Percentiles rank a stretch among this genome's conserved stretches.
phyloP scores from a whole-genome alignment of 2,797 vertebrate species.

The Lycodopsis pacificus region DNA sequence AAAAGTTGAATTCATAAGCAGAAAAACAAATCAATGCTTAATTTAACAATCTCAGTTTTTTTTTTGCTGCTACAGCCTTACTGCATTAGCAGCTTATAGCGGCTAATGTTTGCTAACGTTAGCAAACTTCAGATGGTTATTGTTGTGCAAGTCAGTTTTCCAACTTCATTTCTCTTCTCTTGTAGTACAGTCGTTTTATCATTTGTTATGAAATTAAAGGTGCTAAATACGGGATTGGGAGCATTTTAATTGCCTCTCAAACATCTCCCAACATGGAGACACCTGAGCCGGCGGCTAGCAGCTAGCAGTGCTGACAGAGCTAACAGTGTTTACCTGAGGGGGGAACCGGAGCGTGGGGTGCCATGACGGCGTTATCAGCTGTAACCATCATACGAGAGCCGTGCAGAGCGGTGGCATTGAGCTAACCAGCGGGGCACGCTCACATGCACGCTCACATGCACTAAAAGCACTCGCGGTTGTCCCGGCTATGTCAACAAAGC shows the following conservation, averaged over 20 bases:
- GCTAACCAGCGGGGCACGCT: too few species aligned
- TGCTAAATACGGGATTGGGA: too few species aligned
- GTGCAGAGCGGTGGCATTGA: too few species aligned
- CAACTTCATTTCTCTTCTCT: neutral
- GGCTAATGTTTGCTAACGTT: neutral
- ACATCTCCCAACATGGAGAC: too few species aligned
- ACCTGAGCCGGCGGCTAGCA: too few species aligned
- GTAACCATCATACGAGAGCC: too few species aligned
- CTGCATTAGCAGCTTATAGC: neutral
- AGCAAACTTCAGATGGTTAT: neutral
- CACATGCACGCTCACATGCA: neutral
- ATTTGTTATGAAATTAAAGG: neutral
- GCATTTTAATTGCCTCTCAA: too few species aligned
- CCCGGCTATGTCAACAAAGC: neutral
- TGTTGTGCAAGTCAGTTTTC: neutral
- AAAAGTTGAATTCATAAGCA: neutral
- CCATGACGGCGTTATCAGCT: too few species aligned
- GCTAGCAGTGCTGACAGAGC: too few species aligned
- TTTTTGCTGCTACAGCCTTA: neutral
- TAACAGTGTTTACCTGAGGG: too few species aligned
- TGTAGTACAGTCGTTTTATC: neutral
- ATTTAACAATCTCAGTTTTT: neutral
- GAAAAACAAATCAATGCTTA: neutral
- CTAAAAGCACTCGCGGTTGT: neutral
- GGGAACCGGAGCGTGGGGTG: too few species aligned